Base-by-base conservation (phyloP, 2,113 vertebrate species). In the Polypterus senegalus region DNA sequence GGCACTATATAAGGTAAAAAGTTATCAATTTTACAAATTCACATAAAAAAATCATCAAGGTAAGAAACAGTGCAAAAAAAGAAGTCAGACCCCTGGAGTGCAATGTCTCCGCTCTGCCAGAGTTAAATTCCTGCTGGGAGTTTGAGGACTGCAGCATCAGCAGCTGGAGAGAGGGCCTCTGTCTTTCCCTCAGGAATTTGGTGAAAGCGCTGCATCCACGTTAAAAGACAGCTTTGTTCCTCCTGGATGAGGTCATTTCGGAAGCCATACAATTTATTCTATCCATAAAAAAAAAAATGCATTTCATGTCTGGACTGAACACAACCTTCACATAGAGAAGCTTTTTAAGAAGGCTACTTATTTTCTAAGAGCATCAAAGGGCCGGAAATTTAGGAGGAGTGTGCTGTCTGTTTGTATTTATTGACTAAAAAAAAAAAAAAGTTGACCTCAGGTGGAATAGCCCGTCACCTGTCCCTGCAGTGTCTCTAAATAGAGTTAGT, bases 211-310 rank as follows among this genome's bases (percentile, higher is more conserved):
- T 10, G 54, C 47, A 43, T 48, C 55, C 44, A 46, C 43, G 27
- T 53, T 65, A 54, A 59, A 65, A 65, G 49, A 10, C n/a, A 44
- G 49, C 63, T 59, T 59, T 60, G 63, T 60, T 55, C 55, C 51
- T 62, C 49, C 44, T 43, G 61, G 61, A 54, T 45, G 11, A 46
- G 47, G 61, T 27, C 44, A 54, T n/a, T 47, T 52, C 45, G 7
- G 10, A 51, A 54, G 43, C 46, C 7, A 45, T 62, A 62, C 52
- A 53, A 58, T 58, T 27, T 45, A 43, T 45, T 45, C 27, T 58
- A 58, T 58, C 44, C 44, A 57, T 3, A 57, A 57, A 57, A 4
- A 44, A 55, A 55, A 27, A 27, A 27, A 27, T 27, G 27, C 56
- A 58, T 58, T 27, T 58, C 43, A 58, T 58, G 3, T 52, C 10